Conservation (phyloP, 2,888 invertebrate genomes). For the Capitulum mitella region DNA sequence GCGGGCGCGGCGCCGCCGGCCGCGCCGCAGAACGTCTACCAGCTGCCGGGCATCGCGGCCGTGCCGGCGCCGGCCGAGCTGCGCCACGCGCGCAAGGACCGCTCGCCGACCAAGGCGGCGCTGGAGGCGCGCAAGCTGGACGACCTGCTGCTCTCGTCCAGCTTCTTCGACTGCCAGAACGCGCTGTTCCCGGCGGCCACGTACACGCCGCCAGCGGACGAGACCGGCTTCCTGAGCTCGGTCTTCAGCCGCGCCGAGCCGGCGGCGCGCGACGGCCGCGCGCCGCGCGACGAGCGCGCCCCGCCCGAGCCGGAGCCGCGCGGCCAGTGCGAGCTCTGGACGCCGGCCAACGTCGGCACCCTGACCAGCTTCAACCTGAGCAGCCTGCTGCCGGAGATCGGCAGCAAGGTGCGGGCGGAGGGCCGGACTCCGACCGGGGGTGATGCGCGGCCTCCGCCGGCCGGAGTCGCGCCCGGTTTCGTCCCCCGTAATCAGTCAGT, state of each 20-base stretch:
- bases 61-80: neutral
- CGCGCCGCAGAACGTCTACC: neutral
- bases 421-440: too few species aligned
- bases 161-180: constrained; percentile 8
- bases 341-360: neutral
- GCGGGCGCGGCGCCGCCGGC: neutral
- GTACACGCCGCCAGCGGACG: constrained; percentile 1
- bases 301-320: neutral
- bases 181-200: neutral
- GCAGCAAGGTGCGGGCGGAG: constrained; percentile 23
- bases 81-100: neutral
- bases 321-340: constrained; percentile 16
- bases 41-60: too few species aligned
- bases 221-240: neutral
- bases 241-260: neutral
- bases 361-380: constrained; percentile 24
- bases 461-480: neutral
- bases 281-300: neutral
- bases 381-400: constrained; percentile 20
- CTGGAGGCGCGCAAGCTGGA: constrained; percentile 19
- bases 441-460: too few species aligned
- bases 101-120: neutral
- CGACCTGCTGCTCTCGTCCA: neutral
- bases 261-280: neutral
- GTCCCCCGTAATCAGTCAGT: neutral